Evolutionary conservation across 2,888 invertebrate genomes (phyloP), one percentile per base, ranked within the genome.

Genomic region (Drosophila paranaensis): DNA sequence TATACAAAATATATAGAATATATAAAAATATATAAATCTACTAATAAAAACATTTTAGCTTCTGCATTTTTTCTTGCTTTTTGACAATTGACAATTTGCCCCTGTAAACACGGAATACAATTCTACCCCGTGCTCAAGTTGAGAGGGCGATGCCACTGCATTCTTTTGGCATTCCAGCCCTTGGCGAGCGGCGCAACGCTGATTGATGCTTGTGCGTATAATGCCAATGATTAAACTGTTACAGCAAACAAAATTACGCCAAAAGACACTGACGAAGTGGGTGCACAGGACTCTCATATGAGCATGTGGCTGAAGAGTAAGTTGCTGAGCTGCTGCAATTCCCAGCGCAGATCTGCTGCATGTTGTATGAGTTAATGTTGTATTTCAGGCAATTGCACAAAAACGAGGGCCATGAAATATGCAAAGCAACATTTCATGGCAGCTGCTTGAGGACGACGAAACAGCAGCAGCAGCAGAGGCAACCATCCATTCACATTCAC

Each of bases 141-240:
- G 16, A 13, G 16, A 5, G 48, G 30, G 25, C 14, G 20, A 3
- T 30, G 35, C 30, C 30, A 45, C 20, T 6, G 45, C 13, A 46
- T 45, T 37, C 61, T 16, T 51, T 64, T 25, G 27, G 9, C 6
- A 2, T 25, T 16, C 11, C 40, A 55, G 6, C 20, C 40, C 56
- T 39, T 9, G 16, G 39, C 46, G 30, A 27, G 2, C 25, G 16
- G 3, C n/a, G 20, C 11, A 45, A 10, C 48, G 11, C 53, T 42
- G 33, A 57, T 64, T 46, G 45, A 48, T 54, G 54, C 48, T 39
- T 64, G 69, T 62, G 69, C 62, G 66, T 77, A 73, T 79, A 88
- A 88, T 85, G 82, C 71, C 72, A 66, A 85, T 89, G 84, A 84
- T 85, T 84, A 89, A 84, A 79, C 88, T 89, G 84, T 76, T 71